Conservation (phyloP, 2,113 vertebrate species). For the Aegithalos caudatus region DNA sequence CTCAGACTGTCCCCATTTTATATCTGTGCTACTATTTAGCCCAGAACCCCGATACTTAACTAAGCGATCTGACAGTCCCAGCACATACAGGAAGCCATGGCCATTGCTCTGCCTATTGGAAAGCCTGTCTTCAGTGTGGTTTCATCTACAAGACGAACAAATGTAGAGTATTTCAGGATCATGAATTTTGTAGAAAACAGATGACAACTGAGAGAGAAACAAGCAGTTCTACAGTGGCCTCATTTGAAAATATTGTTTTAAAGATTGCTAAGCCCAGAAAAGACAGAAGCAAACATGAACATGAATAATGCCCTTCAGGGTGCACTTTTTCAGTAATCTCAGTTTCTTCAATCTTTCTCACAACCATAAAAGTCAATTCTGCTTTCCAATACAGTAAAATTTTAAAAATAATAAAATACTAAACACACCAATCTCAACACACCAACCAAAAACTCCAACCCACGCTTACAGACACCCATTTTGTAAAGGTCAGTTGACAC, state of each 20-base stretch:
- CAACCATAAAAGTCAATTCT: not conserved
- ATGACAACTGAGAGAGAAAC: not conserved
- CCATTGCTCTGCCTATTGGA: not conserved
- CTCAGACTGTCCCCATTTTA: not conserved
- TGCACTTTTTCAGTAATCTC: not conserved
- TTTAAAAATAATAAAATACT: not conserved
- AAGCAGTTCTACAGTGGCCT: not conserved
- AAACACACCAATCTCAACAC: not conserved
- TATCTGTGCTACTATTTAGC: not conserved
- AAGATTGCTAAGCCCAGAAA: not conserved
- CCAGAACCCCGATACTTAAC: not conserved
- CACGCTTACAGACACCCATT: not conserved
- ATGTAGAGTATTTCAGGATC: not conserved
- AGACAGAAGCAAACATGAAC: not conserved
- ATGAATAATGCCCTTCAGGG: not conserved
- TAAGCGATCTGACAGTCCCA: fast-evolving
- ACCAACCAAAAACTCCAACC: not conserved
- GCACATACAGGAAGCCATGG: not conserved
- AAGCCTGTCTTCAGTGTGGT: not conserved
- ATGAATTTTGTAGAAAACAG: not conserved
- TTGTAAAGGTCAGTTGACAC: not conserved
- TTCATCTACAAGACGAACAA: not conserved
- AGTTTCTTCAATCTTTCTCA: not conserved
- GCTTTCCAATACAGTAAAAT: not conserved
- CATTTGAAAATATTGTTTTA: not conserved